phyloP scores from a whole-genome alignment of 1,140 invertebrate genomes.

The Asobara japonica region DNA sequence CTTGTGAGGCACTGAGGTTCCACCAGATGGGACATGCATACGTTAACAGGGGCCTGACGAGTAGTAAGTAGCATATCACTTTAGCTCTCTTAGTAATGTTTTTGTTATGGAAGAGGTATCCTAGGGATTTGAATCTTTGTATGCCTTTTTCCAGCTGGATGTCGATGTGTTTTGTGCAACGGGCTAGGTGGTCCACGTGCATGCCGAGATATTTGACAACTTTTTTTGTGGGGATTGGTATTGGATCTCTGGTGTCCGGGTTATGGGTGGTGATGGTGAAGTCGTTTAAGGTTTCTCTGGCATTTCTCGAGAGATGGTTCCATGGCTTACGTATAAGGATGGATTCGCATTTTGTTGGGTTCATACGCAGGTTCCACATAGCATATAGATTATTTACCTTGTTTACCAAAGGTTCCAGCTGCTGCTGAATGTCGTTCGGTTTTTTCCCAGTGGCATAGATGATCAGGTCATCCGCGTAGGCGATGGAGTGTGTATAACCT shows the following conservation, averaged over 20 bases:
- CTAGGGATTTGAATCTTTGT: not conserved
- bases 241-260: not conserved
- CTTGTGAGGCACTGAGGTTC: not conserved
- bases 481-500: not conserved
- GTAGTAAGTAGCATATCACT: slow-evolving; percentile 34
- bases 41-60: slow-evolving; percentile 36
- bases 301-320: not conserved
- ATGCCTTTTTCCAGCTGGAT: slow-evolving; percentile 20
- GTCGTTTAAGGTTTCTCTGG: not conserved
- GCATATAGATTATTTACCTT: slow-evolving; percentile 20
- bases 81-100: slow-evolving; percentile 15
- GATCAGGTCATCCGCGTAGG: slow-evolving; percentile 31
- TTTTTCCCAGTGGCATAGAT: slow-evolving; percentile 8
- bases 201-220: slow-evolving; percentile 23
- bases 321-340: slow-evolving; percentile 27
- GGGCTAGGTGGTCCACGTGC: slow-evolving; percentile 15
- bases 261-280: not conserved
- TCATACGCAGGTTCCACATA: slow-evolving; percentile 32
- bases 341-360: slow-evolving; percentile 28
- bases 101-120: slow-evolving; percentile 33
- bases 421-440: not conserved
- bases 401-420: slow-evolving; percentile 19
- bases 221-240: slow-evolving; percentile 20
- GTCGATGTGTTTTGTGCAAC: not conserved
- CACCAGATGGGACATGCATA: slow-evolving; percentile 30